Base-by-base conservation (phyloP, 2,888 invertebrate species). In the Agriopis leucophaearia region DNA sequence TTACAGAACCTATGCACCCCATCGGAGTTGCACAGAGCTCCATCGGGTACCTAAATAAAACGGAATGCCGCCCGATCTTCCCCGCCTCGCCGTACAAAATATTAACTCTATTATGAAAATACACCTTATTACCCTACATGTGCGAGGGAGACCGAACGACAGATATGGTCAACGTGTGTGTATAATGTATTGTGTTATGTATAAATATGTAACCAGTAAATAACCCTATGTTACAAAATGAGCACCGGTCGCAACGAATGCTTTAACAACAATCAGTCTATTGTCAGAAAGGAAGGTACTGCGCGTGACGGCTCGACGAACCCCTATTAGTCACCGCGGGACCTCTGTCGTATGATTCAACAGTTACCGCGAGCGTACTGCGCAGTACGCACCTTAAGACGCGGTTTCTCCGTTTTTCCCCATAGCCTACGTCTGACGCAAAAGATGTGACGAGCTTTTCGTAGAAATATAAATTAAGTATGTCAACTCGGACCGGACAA, bases 201-300 rank as follows among this genome's bases (percentile, higher is more conserved):
- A 74, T 74, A 74, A 70, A 74, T 71, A 88, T 92, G 90, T 92
- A 92, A 91, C 89, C 92, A 91, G 93, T 94, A 94, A 92, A 93
- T 93, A 94, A 92, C 88, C 89, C 91, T 93, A 93, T 91, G 84
- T 86, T 84, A 85, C 88, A 92, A 73, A 93, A 92, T 88, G 89
- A 94, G 94, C 94, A 94, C 94, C 94, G 92, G 91, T 92, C 81
- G 92, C 92, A 92, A 92, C 92, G 88, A 90, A 92, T 90, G 92
- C 91, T 90, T 87, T 81, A 94, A 92, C 90, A 92, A 92, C 91
- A 80, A 91, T 94, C 93, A 94, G 93, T 94, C 93, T 94, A 94
- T 93, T 93, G 93, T 92, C 89, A 90, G 87, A 92, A 91, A 92
- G 91, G 92, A 92, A 91, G 90, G 91, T 91, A 88, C 83, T 74